A percentile compares a stretch with the other conserved stretches of the same genome.
Evolutionary conservation across 2,113 vertebrate genomes (phyloP).

Genomic region (Gobio gobio): DNA sequence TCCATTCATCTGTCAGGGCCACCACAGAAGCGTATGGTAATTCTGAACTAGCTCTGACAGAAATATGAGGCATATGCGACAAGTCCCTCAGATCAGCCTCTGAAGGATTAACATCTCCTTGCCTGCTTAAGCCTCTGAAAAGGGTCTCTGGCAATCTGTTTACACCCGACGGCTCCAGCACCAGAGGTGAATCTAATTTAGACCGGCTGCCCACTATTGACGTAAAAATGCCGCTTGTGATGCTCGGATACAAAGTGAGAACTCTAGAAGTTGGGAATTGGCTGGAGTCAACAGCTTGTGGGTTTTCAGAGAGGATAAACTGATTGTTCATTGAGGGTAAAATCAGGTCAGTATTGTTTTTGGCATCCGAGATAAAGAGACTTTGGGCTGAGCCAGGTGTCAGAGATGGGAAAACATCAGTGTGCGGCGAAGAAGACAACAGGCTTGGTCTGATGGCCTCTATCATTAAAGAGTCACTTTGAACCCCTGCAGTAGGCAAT

Average conservation of each 20-base stretch:
- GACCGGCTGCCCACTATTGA: slow-evolving; percentile 33
- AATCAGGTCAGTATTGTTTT: slow-evolving; percentile 42
- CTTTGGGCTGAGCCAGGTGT: slow-evolving; percentile 41
- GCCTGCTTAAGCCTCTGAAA: slow-evolving; percentile 40
- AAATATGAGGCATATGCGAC: slow-evolving; percentile 30
- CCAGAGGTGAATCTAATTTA: slow-evolving; percentile 39
- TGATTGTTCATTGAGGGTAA: slow-evolving; percentile 45
- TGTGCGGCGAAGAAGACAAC: slow-evolving; percentile 10
- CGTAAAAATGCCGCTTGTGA: background rate
- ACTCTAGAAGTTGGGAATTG: slow-evolving; percentile 17
- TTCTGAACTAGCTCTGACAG: slow-evolving; percentile 37
- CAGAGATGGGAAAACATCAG: slow-evolving; percentile 21
- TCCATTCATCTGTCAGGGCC: slow-evolving; percentile 28
- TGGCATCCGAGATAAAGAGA: slow-evolving; percentile 16
- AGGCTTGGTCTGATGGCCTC: slow-evolving; percentile 40
- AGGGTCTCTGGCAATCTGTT: slow-evolving; percentile 45
- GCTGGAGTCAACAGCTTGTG: background rate
- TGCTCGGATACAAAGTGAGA: slow-evolving; percentile 29
- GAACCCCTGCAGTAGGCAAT: slow-evolving; percentile 39
- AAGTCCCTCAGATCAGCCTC: slow-evolving; percentile 4
- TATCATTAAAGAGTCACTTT: slow-evolving; percentile 48
- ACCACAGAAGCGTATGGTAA: slow-evolving; percentile 2
- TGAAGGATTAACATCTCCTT: slow-evolving; percentile 40
- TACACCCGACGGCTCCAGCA: slow-evolving; percentile 44
- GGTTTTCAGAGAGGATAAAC: slow-evolving; percentile 27